Evolutionary conservation across 2,797 vertebrate species (phyloP), one percentile per base, ranked within the genome.

Genomic region (Sebastolobus alascanus): DNA sequence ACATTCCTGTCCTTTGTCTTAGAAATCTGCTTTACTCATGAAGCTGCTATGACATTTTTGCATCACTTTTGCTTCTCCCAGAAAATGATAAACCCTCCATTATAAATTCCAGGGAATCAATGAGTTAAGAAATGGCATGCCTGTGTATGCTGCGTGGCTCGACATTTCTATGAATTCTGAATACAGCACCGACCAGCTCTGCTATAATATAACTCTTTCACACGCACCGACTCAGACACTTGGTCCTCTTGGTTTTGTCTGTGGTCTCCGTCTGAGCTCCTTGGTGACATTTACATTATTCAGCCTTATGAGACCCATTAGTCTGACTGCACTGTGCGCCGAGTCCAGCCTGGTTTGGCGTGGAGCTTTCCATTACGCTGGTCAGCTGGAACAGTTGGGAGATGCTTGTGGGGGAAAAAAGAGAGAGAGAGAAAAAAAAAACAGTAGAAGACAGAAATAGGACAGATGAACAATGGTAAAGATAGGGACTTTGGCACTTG

Each of bases 231-330:
- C 58, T 11, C 60, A 80, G 52, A 73, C 71, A 50, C 3, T n/a
- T n/a, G 12, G 10, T 10, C n/a, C 18, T 58, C 22, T 35, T 67
- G 67, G 59, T 69, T 70, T 63, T 76, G 68, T 84, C 82, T 68
- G 56, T 74, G 65, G 68, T 77, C 50, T 72, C 18, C 2, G 54
- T 87, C 64, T 84, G 75, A 73, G 55, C 70, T 74, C 65, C 61
- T 72, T 38, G 71, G 83, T 86, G 82, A 88, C 82, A 81, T 85
- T 83, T 71, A 64, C 77, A 76, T 82, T 67, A 85, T 85, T 86
- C 83, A 83, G 70, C 66, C 70, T 66, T 50, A 37, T 73, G 60
- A 78, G 80, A 78, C 6, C 71, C 78, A 83, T 83, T 72, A 86
- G 64, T 10, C 50, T 76, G 77, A 59, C 20, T 78, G 60, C 58